phyloP scores from a whole-genome alignment of 2,797 vertebrate species.

The Argya squamiceps region DNA sequence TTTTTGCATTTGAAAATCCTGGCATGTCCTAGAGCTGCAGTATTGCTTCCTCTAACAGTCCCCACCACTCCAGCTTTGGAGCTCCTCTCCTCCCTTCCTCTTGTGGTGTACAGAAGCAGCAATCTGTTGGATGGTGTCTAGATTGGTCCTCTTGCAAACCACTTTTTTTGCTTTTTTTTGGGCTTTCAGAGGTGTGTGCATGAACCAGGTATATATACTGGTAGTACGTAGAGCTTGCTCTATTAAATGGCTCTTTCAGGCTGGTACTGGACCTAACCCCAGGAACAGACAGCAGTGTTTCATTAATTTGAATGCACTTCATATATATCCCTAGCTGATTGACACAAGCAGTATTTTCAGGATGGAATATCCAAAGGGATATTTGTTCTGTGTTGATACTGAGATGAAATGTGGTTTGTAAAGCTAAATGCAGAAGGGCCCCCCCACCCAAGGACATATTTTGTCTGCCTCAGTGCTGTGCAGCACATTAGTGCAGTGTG shows the following conservation, averaged over 20 bases:
- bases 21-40: neutral
- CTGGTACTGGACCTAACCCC: neutral
- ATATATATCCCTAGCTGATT: neutral
- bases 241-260: neutral
- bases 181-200: neutral
- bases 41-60: neutral
- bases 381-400: neutral
- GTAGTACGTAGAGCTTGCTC: neutral
- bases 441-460: neutral
- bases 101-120: neutral
- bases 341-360: neutral
- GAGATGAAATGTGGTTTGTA: neutral
- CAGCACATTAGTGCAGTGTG: accelerated
- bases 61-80: neutral
- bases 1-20: neutral
- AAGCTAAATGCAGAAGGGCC: neutral
- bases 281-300: neutral
- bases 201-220: neutral
- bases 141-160: neutral
- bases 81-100: neutral
- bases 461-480: neutral
- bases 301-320: neutral
- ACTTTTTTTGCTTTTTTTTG: neutral
- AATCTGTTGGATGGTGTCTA: neutral
- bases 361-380: neutral